A percentile compares a stretch with the other conserved stretches of the same genome.
Evolutionary conservation across 2,113 vertebrate species (phyloP).

Genomic region (Peromyscus maniculatus): DNA sequence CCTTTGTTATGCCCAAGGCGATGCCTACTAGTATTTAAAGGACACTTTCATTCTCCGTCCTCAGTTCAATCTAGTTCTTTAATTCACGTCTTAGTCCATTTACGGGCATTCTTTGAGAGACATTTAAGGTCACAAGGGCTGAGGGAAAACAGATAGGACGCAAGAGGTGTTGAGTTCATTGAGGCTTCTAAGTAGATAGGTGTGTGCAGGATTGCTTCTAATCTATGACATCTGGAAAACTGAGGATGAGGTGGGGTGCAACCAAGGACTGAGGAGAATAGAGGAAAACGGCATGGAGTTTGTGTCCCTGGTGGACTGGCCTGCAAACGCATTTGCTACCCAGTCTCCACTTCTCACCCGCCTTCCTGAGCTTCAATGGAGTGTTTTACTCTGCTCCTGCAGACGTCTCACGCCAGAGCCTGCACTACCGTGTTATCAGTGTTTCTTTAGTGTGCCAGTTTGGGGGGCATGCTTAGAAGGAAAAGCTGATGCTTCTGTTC

Average conservation of each 20-base stretch:
- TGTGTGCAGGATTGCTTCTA: background rate
- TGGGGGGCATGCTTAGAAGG: background rate
- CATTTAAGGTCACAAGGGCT: slow-evolving; percentile 56
- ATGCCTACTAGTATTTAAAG: slow-evolving; percentile 78
- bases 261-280: accelerated
- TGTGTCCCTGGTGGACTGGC: too few relatives aligned
- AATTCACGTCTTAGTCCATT: slow-evolving; percentile 56
- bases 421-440: background rate
- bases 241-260: background rate
- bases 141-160: slow-evolving; percentile 30
- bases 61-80: slow-evolving; percentile 72
- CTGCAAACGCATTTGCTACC: accelerated
- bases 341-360: background rate
- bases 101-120: slow-evolving; percentile 44
- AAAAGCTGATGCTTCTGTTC: background rate
- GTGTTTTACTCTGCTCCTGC: background rate
- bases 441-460: background rate
- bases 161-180: background rate
- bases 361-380: background rate
- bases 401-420: background rate
- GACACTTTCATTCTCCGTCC: slow-evolving; percentile 69
- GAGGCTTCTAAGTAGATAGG: background rate
- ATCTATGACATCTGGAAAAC: background rate
- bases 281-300: background rate
- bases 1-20: slow-evolving; percentile 79